Conservation (phyloP, 2,888 invertebrate genomes). For the Molanna angustata region DNA sequence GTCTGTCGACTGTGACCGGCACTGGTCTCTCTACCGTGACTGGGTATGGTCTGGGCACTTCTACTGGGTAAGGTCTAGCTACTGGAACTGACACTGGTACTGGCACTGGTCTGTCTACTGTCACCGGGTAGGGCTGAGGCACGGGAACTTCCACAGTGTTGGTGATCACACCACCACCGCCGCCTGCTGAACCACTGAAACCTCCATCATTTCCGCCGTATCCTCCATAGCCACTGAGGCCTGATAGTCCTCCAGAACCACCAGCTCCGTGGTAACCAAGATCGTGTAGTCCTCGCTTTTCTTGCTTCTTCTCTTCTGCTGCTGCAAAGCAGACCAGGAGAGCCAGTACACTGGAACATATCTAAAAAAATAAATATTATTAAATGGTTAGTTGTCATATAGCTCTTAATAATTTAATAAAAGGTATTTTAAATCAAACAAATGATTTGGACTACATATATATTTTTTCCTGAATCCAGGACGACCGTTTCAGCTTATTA, state of each 20-base stretch:
- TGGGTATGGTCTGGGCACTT: slow-evolving; percentile 33
- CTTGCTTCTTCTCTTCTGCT: slow-evolving; percentile 8
- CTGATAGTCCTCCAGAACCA: slow-evolving; percentile 3
- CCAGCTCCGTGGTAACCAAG: slow-evolving; percentile 16
- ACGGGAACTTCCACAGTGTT: slow-evolving; percentile 51
- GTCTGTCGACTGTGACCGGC: slow-evolving; percentile 17
- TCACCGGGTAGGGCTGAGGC: slow-evolving; percentile 51
- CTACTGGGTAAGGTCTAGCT: slow-evolving; percentile 38
- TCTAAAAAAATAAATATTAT: too few relatives aligned
- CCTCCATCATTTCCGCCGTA: slow-evolving; percentile 7
- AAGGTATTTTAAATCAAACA: too few relatives aligned
- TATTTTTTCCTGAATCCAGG: too few relatives aligned
- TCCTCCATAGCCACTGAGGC: slow-evolving; percentile 7
- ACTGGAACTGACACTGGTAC: slow-evolving; percentile 49
- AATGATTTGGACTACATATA: too few relatives aligned
- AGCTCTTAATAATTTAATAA: too few relatives aligned
- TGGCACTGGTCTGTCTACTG: slow-evolving; percentile 51
- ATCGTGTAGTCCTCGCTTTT: slow-evolving; percentile 15
- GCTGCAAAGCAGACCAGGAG: slow-evolving; percentile 20
- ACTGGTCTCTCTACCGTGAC: slow-evolving; percentile 13
- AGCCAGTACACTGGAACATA: slow-evolving; percentile 4
- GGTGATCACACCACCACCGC: slow-evolving; percentile 38
- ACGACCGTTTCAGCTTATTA: too few relatives aligned
- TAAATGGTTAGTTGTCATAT: too few relatives aligned
- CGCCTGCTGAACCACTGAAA: slow-evolving; percentile 6